Percentiles rank a stretch among this genome's conserved stretches.
These are phyloP conservation scores for Caenorhabditis elegans DNA, from an alignment of 1,140 invertebrate species.

Conservation along the genomic window DNA sequence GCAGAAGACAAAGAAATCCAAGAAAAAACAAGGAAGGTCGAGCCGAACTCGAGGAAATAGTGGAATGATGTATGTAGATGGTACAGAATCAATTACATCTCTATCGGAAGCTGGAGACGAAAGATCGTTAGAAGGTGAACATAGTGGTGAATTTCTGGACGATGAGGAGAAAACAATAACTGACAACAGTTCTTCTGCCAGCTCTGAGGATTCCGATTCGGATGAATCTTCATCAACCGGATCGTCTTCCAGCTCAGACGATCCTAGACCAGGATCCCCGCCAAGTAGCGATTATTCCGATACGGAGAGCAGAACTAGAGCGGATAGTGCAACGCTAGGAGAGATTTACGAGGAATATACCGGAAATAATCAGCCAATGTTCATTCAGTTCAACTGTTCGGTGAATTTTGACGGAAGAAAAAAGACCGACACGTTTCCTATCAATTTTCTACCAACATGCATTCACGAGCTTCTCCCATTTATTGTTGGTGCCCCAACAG, in stretches of 20 bases:
- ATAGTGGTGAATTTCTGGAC: background rate
- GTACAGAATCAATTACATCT: background rate
- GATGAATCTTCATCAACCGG: background rate
- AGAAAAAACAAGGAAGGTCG: background rate
- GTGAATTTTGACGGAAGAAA: background rate
- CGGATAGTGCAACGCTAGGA: background rate
- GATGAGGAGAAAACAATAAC: no score
- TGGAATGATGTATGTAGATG: slow-evolving; percentile 5
- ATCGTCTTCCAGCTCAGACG: background rate
- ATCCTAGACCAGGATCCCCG: no score
- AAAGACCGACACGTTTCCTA: background rate
- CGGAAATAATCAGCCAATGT: background rate
- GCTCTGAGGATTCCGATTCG: background rate
- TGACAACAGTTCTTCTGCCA: background rate
- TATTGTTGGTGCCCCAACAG: background rate
- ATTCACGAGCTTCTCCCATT: background rate
- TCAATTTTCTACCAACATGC: background rate
- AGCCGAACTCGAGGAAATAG: background rate
- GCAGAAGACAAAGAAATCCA: background rate
- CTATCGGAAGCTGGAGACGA: background rate
- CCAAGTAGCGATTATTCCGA: no score
- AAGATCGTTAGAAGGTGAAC: background rate
- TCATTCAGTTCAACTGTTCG: slow-evolving; percentile 2
- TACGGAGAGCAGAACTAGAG: no score
- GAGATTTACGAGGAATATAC: background rate